These are phyloP conservation scores for Limosa lapponica DNA, from an alignment of 2,797 vertebrate genomes.

Conservation along the genomic window DNA sequence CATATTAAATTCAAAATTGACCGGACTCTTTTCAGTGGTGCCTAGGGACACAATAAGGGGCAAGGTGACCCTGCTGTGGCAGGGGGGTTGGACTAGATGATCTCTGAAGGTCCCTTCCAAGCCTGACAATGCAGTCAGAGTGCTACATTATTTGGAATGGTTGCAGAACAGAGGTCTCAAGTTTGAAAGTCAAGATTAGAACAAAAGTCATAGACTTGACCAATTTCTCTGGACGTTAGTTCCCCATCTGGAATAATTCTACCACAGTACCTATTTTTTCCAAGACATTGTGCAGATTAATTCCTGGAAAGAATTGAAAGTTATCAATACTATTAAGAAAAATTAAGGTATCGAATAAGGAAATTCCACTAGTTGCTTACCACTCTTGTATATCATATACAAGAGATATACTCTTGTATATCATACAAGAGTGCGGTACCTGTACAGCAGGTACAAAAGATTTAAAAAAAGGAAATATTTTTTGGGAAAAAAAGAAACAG, in stretches of 20 bases:
- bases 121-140: background rate
- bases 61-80: background rate
- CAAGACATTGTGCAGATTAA: background rate
- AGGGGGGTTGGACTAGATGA: background rate
- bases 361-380: background rate
- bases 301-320: background rate
- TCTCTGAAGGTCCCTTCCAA: background rate
- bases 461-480: background rate
- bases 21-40: background rate
- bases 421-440: background rate
- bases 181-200: background rate
- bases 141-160: background rate
- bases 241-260: background rate
- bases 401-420: too few relatives aligned
- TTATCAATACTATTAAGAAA: background rate
- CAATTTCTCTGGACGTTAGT: background rate
- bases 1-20: background rate
- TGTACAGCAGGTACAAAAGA: background rate
- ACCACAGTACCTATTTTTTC: background rate
- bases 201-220: background rate
- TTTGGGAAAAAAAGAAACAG: background rate
- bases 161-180: background rate
- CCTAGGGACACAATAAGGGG: background rate
- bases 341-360: background rate
- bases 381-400: too few relatives aligned